Percentiles rank a stretch among this genome's conserved stretches.
Conservation (phyloP, 2,888 invertebrate species). For the Aplocera efformata region DNA sequence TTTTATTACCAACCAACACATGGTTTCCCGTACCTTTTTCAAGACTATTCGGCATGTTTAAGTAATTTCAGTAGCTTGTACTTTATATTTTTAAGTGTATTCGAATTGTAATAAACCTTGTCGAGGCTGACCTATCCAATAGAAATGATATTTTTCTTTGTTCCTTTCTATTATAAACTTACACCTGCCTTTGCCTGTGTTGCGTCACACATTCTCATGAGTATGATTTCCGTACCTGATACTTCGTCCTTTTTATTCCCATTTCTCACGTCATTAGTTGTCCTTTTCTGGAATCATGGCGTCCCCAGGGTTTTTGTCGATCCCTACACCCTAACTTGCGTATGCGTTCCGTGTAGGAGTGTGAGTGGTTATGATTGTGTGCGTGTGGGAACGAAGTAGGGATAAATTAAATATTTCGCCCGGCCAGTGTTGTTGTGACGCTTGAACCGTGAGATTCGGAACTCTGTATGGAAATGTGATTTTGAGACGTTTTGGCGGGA, state of each 20-base stretch:
- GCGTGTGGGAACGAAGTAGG: slow-evolving; percentile 49
- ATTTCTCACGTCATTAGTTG: slow-evolving; percentile 31
- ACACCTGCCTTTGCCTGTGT: slow-evolving; percentile 69
- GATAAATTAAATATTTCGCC: slow-evolving; percentile 44
- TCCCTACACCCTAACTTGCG: slow-evolving; percentile 65
- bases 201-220: slow-evolving; percentile 68
- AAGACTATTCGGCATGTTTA: slow-evolving; percentile 21
- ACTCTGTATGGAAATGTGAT: slow-evolving; percentile 46
- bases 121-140: slow-evolving; percentile 65
- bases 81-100: too few relatives aligned
- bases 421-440: slow-evolving; percentile 49
- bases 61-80: slow-evolving; percentile 1
- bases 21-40: slow-evolving; percentile 19
- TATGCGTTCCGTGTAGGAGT: slow-evolving; percentile 57
- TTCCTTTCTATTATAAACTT: slow-evolving; percentile 57
- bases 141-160: slow-evolving; percentile 58
- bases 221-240: slow-evolving; percentile 67
- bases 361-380: slow-evolving; percentile 41
- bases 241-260: slow-evolving; percentile 49
- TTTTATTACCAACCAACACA: slow-evolving; percentile 27
- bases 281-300: slow-evolving; percentile 50
- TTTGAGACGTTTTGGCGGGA: slow-evolving; percentile 61
- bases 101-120: too few relatives aligned
- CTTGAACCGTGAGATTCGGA: slow-evolving; percentile 46
- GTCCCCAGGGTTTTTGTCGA: slow-evolving; percentile 63